Base-by-base conservation (phyloP, 2,113 vertebrate genomes). In the Lophius piscatorius region DNA sequence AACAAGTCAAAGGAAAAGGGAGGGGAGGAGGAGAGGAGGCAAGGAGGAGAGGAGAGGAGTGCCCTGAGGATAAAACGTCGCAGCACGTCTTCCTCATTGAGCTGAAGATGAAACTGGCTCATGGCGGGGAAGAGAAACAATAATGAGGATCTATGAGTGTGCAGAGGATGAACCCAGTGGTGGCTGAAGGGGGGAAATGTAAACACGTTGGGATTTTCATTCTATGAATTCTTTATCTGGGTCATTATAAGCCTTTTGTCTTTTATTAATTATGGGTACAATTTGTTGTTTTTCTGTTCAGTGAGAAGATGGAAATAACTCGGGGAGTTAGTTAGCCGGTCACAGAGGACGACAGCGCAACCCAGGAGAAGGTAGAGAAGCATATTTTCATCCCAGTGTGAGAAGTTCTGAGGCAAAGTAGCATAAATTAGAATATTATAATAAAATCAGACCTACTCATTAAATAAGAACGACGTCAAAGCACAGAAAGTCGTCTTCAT, bases 31-130 rank as follows among this genome's bases (percentile, higher is more conserved):
- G n/a, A n/a, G n/a, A n/a, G n/a, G n/a, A n/a, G n/a, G n/a, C n/a
- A n/a, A n/a, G n/a, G n/a, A 83, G 70, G 39, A 60, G 64, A 75
- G 56, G 56, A 75, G 69, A 22, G 6, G 22, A 59, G 63, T 51
- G 58, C 67, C 78, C 62, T 4, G 62, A 67, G 86, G 80, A 50
- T 54, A 70, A 63, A 79, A 68, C 62, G 42, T 36, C 77, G 75
- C 50, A 38, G 42, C 16, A 20, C 47, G 36, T 63, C 64, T 46
- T 49, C 21, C 70, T 58, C 6, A 40, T 76, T 54, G 65, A 70
- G 71, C 78, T 72, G 65, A 78, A 63, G 76, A 85, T 78, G 63
- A 36, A 72, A 72, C 51, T 69, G 58, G 29, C 70, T 64, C 44
- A n/a, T 39, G 51, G 50, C 40, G 70, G 38, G 20, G 57, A 74